These are phyloP conservation scores for Centrocercus urophasianus DNA, from an alignment of 2,113 vertebrate genomes.

Conservation along the genomic window DNA sequence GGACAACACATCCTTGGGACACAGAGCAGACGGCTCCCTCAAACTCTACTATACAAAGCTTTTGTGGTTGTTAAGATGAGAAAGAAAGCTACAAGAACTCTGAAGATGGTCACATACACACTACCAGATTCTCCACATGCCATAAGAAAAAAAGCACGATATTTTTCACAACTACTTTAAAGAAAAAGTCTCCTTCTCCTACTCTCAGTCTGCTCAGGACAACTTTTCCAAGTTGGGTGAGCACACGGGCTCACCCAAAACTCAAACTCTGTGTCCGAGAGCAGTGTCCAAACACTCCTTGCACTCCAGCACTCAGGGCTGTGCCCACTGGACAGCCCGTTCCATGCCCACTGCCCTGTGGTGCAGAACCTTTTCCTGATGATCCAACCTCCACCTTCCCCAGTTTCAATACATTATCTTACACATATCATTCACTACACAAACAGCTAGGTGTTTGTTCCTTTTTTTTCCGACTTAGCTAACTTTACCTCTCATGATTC, in stretches of 20 bases:
- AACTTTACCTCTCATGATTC: neutral
- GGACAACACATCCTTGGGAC: neutral
- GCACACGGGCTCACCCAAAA: too few species aligned
- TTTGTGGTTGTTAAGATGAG: neutral
- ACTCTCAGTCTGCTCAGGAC: neutral
- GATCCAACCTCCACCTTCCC: too few species aligned
- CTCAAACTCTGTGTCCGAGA: too few species aligned
- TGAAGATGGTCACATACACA: neutral
- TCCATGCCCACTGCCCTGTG: too few species aligned
- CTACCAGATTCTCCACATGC: neutral
- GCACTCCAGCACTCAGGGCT: too few species aligned
- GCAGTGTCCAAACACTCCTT: too few species aligned
- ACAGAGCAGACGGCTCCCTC: neutral
- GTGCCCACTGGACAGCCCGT: too few species aligned
- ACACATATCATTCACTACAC: too few species aligned
- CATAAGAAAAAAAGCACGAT: neutral
- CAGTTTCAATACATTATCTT: too few species aligned
- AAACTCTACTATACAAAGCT: neutral
- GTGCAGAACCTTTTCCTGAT: too few species aligned
- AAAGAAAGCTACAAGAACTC: neutral
- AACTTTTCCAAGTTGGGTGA: neutral
- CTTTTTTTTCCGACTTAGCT: neutral
- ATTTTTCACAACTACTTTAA: neutral
- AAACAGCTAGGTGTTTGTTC: too few species aligned
- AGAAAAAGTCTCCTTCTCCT: neutral